Evolutionary conservation across 1,140 invertebrate species (phyloP), one percentile per base, ranked within the genome.

Genomic region (Drosophila baimaii): DNA sequence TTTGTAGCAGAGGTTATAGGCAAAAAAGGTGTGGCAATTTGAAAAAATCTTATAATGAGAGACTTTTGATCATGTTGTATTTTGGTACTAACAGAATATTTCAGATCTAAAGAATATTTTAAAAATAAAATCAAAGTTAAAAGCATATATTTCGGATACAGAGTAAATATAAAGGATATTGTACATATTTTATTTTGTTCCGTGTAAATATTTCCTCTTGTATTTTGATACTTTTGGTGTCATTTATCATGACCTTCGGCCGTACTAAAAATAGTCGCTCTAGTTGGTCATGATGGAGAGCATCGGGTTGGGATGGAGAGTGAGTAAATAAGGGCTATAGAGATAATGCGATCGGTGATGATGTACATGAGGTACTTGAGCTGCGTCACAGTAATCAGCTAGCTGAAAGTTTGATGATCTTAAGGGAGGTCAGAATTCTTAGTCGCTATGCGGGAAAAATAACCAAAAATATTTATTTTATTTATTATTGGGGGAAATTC

Each of bases 141-240:
- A 33, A 4, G 10, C 10, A 12, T 33, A 12, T 2, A 33, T 33
- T 4, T 12, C 5, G 31, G 12, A 12, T 31, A 12, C 10, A n/a
- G n/a, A n/a, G n/a, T n/a, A n/a, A n/a, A n/a, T n/a, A n/a, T n/a
- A n/a, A n/a, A n/a, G n/a, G n/a, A n/a, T n/a, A n/a, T n/a, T n/a
- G n/a, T n/a, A n/a, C n/a, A n/a, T n/a, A n/a, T n/a, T n/a, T n/a
- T 25, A 8, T 58, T 41, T 31, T 77, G n/a, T 51, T 13, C 21
- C 3, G 49, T 74, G 54, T 21, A 39, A 12, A 29, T 57, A 44
- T 55, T 69, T 77, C 35, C 35, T 47, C 12, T 63, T 85, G 82
- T 79, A 86, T 82, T 88, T 79, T 83, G 76, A 86, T 86, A 88
- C 82, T 86, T 86, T 79, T 23, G 83, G 82, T 86, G 82, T 86